Evolutionary conservation across 2,797 vertebrate genomes (phyloP), one percentile per base, ranked within the genome.

Genomic region (Artibeus lituratus): DNA sequence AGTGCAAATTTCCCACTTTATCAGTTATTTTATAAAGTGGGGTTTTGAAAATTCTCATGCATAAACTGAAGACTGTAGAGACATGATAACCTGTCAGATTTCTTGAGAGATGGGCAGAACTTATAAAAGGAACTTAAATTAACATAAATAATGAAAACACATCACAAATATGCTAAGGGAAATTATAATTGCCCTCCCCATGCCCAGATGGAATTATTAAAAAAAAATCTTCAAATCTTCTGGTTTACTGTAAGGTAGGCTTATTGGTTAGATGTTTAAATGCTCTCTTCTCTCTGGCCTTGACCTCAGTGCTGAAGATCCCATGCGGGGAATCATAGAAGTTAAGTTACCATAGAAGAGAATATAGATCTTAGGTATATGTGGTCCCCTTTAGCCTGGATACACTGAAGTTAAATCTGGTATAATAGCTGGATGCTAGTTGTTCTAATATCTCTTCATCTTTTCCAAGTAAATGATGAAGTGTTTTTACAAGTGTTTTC

Each of bases 1-100:
- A 87, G 67, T 55, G 53, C 32, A 93, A 95, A 39, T 77, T 94
- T 35, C 12, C 10, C 19, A 81, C 57, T 94, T 94, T 77, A n/a
- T 85, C 80, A 62, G 24, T 53, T 85, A 91, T 67, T 94, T 92
- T 57, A 81, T 19, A 59, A 89, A 70, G 62, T 35, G 7, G 0
- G 10, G 32, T 76, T 83, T 89, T 91, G 26, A 92, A 94, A 93
- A 82, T 53, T 87, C 3, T 51, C 35, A 91, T 47, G 49, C 21
- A 76, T 10, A 47, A 89, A 73, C 10, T 81, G 14, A 47, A 91
- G 44, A 87, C 24, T 77, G 16, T 39, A 87, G 47, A 92, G 72
- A 57, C 3, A 44, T 39, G 29, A 32, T 24, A 44, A 83, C 47
- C 32, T 44, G 83, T 18, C 9, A 65, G 18, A 81, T 65, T 91